These are phyloP conservation scores for Lophius piscatorius DNA, from an alignment of 2,113 vertebrate genomes.

Conservation along the genomic window DNA sequence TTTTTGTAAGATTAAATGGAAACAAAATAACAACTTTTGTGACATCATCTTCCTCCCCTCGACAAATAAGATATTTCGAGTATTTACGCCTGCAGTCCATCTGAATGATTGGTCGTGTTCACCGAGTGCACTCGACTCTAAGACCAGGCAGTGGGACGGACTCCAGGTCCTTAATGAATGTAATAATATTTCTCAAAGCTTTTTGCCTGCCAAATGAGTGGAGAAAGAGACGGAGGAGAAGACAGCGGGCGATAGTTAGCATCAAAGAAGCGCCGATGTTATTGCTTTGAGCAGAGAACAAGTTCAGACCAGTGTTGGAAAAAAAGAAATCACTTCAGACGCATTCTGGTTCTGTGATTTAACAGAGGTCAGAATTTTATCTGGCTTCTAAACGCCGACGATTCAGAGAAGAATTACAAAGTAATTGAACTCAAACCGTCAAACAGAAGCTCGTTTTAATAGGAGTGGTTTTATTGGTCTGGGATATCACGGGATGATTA, in stretches of 20 bases:
- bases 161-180: no score
- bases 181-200: slow-evolving; percentile 65
- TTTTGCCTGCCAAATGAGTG: slow-evolving; percentile 56
- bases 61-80: no score
- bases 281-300: slow-evolving; percentile 43
- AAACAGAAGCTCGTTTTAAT: slow-evolving; percentile 1
- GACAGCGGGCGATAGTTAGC: slow-evolving; percentile 54
- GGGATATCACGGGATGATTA: background rate
- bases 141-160: no score
- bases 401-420: slow-evolving; percentile 16
- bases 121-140: no score
- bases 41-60: no score
- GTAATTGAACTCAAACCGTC: slow-evolving; percentile 30
- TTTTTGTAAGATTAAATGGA: no score
- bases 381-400: slow-evolving; percentile 6
- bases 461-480: slow-evolving; percentile 2
- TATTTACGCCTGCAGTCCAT: no score
- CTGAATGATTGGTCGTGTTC: no score
- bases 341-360: slow-evolving; percentile 29
- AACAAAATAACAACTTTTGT: no score
- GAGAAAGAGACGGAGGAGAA: slow-evolving; percentile 42
- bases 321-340: slow-evolving; percentile 54
- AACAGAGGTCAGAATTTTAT: slow-evolving; percentile 47
- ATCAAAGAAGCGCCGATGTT: slow-evolving; percentile 30
- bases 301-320: slow-evolving; percentile 30